phyloP scores from a whole-genome alignment of 2,113 vertebrate genomes.

The Sylvietta virens region DNA sequence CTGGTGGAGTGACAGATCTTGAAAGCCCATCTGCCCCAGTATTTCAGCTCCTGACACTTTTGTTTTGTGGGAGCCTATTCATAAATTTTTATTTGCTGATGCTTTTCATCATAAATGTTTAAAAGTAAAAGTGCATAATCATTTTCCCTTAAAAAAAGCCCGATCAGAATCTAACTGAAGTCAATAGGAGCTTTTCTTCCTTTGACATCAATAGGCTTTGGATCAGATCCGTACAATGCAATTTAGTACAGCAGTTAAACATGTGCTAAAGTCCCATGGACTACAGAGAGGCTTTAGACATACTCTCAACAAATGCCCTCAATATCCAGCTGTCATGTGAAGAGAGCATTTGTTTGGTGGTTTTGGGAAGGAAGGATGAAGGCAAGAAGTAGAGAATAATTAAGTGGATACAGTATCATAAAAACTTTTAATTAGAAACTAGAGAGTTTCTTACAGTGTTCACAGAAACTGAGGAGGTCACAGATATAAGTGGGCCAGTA shows the following conservation, averaged over 20 bases:
- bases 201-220: constrained; percentile 34
- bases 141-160: neutral
- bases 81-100: constrained; percentile 19
- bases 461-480: neutral
- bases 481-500: neutral
- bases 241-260: constrained; percentile 13
- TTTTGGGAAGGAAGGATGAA: neutral
- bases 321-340: neutral
- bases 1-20: constrained; percentile 34
- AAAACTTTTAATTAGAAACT: neutral
- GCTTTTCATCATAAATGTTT: constrained; percentile 31
- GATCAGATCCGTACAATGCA: neutral
- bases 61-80: constrained; percentile 38
- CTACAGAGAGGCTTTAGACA: neutral
- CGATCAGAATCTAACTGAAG: neutral
- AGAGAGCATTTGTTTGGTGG: neutral
- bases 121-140: constrained; percentile 24
- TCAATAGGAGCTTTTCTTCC: constrained; percentile 25
- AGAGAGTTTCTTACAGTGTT: neutral
- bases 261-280: neutral
- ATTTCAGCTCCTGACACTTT: constrained; percentile 37
- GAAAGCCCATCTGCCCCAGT: constrained; percentile 27
- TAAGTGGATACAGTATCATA: neutral
- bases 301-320: neutral
- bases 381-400: neutral